Evolutionary conservation across 2,888 invertebrate genomes (phyloP), one percentile per base, ranked within the genome.

Genomic region (Plagodis dolabraria): DNA sequence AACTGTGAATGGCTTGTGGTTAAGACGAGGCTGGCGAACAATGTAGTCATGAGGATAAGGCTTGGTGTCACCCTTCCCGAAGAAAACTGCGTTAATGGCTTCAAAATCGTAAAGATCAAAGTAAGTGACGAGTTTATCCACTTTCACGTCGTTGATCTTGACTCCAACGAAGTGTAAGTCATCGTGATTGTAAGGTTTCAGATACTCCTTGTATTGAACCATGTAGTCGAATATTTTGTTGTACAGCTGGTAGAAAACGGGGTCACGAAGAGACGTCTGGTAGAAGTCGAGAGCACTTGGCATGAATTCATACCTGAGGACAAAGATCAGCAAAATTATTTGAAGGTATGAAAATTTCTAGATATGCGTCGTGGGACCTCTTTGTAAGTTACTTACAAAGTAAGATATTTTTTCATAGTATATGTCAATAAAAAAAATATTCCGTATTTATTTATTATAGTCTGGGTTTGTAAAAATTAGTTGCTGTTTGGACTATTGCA

Each of bases 11-110:
- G 94, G 92, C 65, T 95, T 94, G 88, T 96, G 95, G 85, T 95
- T 95, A 46, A 96, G 86, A 68, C 96, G 95, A 65, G 94, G 92
- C 78, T 96, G 96, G 55, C 95, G 94, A n/a, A 95, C 93, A 69
- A 93, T 88, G 71, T 94, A 93, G 12, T 71, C 67, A 42, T 92
- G 77, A 5, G 85, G 77, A 54, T 90, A 79, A 34, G 64, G 60
- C 33, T 84, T 80, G 33, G 84, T 70, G 52, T 89, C 85, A 5
- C 86, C 75, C 12, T 78, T 69, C 43, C 66, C 74, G 44, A 74
- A 77, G 74, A 69, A 80, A 6, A 87, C 81, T 67, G 91, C 94
- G 75, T 95, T 95, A 69, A 93, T 93, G 43, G 94, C 93, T 70
- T 95, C 94, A 46, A 94, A 87, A 69, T 95, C 94, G 72, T 93